These are phyloP conservation scores for Oncorhynchus mykiss DNA, from an alignment of 2,113 vertebrate species.

Conservation along the genomic window DNA sequence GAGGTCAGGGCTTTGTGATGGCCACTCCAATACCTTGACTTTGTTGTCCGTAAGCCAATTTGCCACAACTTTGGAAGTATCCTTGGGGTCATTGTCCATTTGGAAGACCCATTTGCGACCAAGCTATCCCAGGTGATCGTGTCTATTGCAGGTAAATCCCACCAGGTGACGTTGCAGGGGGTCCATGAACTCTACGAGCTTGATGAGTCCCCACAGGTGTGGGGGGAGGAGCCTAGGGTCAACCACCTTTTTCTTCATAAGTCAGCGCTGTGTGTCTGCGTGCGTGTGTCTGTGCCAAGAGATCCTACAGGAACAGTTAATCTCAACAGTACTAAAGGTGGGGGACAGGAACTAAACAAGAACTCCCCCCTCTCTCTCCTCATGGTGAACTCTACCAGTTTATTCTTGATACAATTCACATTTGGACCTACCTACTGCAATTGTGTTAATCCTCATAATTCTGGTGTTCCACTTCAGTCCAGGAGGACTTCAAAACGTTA, in stretches of 20 bases:
- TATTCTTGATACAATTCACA: neutral
- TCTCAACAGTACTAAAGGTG: slow-evolving; percentile 63
- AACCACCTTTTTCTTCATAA: slow-evolving; percentile 89
- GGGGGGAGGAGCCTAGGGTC: slow-evolving; percentile 77
- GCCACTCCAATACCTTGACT: too few species aligned
- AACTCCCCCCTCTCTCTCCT: neutral
- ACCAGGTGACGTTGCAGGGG: slow-evolving; percentile 90
- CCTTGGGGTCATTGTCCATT: too few species aligned
- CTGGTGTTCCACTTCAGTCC: neutral
- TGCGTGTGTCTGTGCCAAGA: slow-evolving; percentile 58
- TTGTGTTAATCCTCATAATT: neutral
- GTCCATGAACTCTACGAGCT: slow-evolving; percentile 94
- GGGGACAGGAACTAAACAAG: slow-evolving; percentile 21
- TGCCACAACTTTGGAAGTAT: too few species aligned
- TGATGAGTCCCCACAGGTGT: slow-evolving; percentile 85
- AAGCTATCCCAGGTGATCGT: slow-evolving; percentile 82
- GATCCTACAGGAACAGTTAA: slow-evolving; percentile 81
- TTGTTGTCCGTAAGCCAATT: too few species aligned
- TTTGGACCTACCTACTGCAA: neutral
- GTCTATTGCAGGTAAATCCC: slow-evolving; percentile 81
- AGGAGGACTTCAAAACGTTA: neutral
- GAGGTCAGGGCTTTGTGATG: too few species aligned
- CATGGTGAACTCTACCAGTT: slow-evolving; percentile 3
- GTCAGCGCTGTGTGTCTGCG: slow-evolving; percentile 60
- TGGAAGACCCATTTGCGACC: slow-evolving; percentile 12